phyloP scores from a whole-genome alignment of 2,888 invertebrate species.

The Trachelus iudaicus region DNA sequence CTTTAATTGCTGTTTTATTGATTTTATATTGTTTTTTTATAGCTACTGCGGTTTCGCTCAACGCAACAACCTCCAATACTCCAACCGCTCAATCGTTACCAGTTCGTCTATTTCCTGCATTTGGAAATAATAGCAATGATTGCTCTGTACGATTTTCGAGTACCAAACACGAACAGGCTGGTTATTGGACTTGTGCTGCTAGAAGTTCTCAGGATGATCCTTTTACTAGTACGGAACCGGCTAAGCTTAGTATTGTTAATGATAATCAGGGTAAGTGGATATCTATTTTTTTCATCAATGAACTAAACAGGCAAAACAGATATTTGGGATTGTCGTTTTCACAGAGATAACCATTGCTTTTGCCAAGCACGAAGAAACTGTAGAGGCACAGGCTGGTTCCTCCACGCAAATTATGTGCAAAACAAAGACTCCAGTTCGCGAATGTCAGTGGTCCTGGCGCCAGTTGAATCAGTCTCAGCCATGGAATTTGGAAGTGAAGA shows the following conservation, averaged over 20 bases:
- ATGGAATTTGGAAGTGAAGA: conserved; percentile 57
- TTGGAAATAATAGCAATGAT: conserved; percentile 61
- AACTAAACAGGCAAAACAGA: not conserved
- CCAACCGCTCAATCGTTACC: conserved; percentile 47
- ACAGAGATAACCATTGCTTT: conserved; percentile 48
- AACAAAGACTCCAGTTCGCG: conserved; percentile 49
- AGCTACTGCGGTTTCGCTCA: conserved; percentile 41
- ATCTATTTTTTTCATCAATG: not conserved
- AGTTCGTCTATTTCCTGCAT: conserved; percentile 58
- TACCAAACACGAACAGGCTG: conserved; percentile 58
- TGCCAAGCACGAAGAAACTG: conserved; percentile 43
- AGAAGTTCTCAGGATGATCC: conserved; percentile 47
- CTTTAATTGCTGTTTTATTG: not conserved
- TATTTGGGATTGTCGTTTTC: not conserved
- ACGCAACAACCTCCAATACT: conserved; percentile 36
- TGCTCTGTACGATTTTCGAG: conserved; percentile 62
- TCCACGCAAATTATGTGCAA: conserved; percentile 55
- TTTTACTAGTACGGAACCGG: conserved; percentile 57
- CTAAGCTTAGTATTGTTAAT: conserved; percentile 54
- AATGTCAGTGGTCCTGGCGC: conserved; percentile 63
- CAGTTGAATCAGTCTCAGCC: conserved; percentile 58
- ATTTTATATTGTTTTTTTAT: conserved; percentile 15
- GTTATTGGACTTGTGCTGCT: conserved; percentile 63
- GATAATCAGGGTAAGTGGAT: conserved; percentile 41
- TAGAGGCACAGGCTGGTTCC: conserved; percentile 54